A percentile compares a stretch with the other conserved stretches of the same genome.
Conservation (phyloP, 2,888 invertebrate genomes). For the Melinopterus prodromus region DNA sequence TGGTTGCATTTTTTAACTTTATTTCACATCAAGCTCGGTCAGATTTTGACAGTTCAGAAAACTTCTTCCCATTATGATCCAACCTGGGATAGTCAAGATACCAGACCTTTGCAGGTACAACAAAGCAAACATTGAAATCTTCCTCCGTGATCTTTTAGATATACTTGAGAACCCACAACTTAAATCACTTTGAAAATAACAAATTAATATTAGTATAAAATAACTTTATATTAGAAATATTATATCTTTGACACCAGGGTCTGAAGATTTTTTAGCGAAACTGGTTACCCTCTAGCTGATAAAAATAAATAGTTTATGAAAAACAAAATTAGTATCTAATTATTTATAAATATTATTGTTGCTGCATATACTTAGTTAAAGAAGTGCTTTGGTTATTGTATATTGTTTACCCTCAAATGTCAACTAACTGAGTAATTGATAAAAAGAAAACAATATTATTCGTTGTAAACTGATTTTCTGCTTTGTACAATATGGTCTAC, state of each 20-base stretch:
- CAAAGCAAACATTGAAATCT: conserved; percentile 32
- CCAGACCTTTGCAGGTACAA: conserved; percentile 30
- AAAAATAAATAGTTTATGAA: too few relatives aligned
- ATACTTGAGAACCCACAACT: conserved; percentile 19
- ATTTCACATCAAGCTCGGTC: neutral
- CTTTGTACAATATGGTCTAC: too few relatives aligned
- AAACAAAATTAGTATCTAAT: too few relatives aligned
- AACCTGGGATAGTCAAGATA: conserved; percentile 32
- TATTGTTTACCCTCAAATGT: neutral
- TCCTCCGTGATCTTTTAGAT: conserved; percentile 74
- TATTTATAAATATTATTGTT: neutral
- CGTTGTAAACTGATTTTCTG: too few relatives aligned
- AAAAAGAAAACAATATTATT: too few relatives aligned
- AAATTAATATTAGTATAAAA: conserved; percentile 12
- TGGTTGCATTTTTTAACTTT: neutral
- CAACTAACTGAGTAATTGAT: too few relatives aligned
- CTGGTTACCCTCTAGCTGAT: too few relatives aligned
- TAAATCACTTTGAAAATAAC: conserved; percentile 29
- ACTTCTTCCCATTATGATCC: neutral
- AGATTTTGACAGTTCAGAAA: neutral
- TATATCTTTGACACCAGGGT: neutral
- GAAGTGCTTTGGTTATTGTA: neutral
- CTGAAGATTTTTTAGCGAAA: too few relatives aligned
- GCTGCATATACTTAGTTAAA: neutral
- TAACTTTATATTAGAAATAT: neutral